Evolutionary conservation across 2,888 invertebrate species (phyloP).

Genomic region (Esperia sulphurella): DNA sequence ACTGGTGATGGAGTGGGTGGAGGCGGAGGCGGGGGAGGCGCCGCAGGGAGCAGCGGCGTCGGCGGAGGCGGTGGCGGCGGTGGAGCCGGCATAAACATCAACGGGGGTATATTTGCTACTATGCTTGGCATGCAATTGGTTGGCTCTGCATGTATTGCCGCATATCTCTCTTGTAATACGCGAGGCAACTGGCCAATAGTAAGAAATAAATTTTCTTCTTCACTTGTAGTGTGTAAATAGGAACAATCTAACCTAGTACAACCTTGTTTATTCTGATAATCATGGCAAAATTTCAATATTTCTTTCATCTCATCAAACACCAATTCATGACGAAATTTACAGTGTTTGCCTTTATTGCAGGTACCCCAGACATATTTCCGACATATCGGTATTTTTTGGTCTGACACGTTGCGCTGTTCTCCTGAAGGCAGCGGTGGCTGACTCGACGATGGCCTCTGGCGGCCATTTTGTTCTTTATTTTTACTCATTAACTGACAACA

Average conservation of each 20-base stretch:
- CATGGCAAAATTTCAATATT: conserved; percentile 59
- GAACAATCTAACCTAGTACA: conserved; percentile 53
- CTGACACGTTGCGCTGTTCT: neutral
- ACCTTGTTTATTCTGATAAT: conserved; percentile 56
- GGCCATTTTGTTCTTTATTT: conserved; percentile 48
- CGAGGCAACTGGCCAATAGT: conserved; percentile 45
- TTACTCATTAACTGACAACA: conserved; percentile 34
- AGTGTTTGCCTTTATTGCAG: conserved; percentile 48
- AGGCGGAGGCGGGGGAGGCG: conserved; percentile 22
- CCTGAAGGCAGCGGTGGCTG: conserved; percentile 25
- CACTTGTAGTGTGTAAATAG: conserved; percentile 52
- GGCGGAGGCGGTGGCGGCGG: conserved; percentile 37
- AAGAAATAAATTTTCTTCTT: conserved; percentile 52
- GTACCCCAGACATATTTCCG: conserved; percentile 61
- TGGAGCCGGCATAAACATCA: conserved; percentile 24
- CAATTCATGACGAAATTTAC: conserved; percentile 51
- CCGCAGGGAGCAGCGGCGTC: conserved; percentile 19
- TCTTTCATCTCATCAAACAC: conserved; percentile 54
- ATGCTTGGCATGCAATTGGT: conserved; percentile 5
- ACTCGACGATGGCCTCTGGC: conserved; percentile 32
- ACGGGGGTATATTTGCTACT: conserved; percentile 31
- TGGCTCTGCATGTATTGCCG: conserved; percentile 26
- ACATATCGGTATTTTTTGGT: conserved; percentile 35
- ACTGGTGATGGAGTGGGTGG: conserved; percentile 27
- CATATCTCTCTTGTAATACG: conserved; percentile 49